Evolutionary conservation across 2,888 invertebrate genomes (phyloP).

Genomic region (Trissolcus japonicus): DNA sequence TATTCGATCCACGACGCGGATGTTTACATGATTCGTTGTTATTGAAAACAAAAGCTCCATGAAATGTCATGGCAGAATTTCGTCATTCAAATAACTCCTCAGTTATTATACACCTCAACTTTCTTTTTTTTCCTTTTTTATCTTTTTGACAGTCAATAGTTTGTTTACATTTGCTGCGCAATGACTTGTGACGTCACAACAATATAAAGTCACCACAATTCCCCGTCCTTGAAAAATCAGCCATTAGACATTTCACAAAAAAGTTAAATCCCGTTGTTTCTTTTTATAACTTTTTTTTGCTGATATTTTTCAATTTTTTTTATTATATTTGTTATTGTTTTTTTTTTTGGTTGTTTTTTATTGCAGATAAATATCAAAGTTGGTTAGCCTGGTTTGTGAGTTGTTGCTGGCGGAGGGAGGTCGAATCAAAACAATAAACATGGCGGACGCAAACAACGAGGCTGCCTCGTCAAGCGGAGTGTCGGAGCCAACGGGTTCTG

Average conservation of each 20-base stretch:
- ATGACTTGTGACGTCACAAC: constrained; percentile 31
- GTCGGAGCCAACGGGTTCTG: constrained; percentile 61
- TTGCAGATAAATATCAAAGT: constrained; percentile 19
- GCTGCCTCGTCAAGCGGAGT: constrained; percentile 76
- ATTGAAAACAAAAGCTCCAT: background rate
- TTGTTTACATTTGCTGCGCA: constrained; percentile 44
- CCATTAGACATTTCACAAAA: too few relatives aligned
- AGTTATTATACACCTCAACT: too few relatives aligned
- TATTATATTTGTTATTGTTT: constrained; percentile 3
- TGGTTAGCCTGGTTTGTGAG: constrained; percentile 41
- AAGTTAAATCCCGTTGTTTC: too few relatives aligned
- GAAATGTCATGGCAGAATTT: too few relatives aligned
- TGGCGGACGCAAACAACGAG: constrained; percentile 78
- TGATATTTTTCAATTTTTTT: too few relatives aligned
- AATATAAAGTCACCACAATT: too few relatives aligned
- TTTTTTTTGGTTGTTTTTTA: background rate
- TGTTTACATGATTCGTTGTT: constrained; percentile 20
- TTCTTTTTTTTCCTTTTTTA: too few relatives aligned
- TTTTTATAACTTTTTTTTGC: too few relatives aligned
- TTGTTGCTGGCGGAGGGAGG: constrained; percentile 49
- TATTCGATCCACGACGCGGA: constrained; percentile 1
- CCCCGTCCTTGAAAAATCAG: too few relatives aligned
- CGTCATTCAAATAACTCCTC: too few relatives aligned
- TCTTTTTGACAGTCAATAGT: too few relatives aligned
- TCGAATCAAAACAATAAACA: constrained; percentile 76